Percentiles rank a stretch among this genome's conserved stretches.
phyloP scores from a whole-genome alignment of 2,888 invertebrate species.

The Torymus auratus region DNA sequence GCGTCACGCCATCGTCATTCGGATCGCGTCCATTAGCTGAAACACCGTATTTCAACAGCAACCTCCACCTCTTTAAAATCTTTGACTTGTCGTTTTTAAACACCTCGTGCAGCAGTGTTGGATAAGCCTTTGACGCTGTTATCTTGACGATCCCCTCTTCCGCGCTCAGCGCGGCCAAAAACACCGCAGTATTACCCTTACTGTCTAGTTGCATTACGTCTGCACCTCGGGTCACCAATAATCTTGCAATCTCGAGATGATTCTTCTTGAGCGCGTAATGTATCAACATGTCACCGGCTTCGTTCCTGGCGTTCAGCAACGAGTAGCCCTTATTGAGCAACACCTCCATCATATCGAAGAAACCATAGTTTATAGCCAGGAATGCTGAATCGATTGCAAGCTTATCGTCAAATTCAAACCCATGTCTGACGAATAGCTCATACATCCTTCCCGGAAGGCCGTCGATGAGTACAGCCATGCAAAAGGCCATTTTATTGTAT shows the following conservation, averaged over 20 bases:
- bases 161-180: constrained; percentile 22
- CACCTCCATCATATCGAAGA: constrained; percentile 28
- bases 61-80: no score
- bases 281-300: constrained; percentile 6
- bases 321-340: neutral
- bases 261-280: constrained; percentile 19
- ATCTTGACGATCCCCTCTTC: constrained; percentile 2
- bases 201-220: constrained; percentile 3
- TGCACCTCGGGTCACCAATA: constrained; percentile 5
- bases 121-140: no score
- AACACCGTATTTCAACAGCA: no score
- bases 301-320: neutral
- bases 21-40: no score
- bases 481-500: constrained; percentile 4
- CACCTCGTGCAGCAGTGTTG: no score
- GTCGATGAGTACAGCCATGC: constrained; percentile 11
- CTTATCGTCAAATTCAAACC: neutral
- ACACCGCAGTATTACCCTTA: neutral
- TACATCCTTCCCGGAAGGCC: constrained; percentile 9
- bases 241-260: constrained; percentile 20
- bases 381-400: neutral
- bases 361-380: constrained; percentile 24
- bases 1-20: no score
- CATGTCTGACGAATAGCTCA: constrained; percentile 19
- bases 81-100: no score